Evolutionary conservation across 2,888 invertebrate genomes (phyloP).

Genomic region (Tridacna gigas): DNA sequence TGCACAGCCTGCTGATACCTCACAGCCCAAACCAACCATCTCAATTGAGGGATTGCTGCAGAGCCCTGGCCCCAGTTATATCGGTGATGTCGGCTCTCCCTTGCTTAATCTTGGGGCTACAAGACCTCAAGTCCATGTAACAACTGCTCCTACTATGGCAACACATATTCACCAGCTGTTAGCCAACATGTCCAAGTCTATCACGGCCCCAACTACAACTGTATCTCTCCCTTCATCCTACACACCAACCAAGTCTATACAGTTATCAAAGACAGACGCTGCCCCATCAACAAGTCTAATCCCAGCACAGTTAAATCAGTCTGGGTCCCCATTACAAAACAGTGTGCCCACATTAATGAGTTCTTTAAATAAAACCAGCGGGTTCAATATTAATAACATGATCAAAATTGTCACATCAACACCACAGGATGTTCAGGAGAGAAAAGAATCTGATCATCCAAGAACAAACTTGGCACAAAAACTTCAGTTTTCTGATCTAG

Average conservation of each 20-base stretch:
- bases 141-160: slow-evolving; percentile 71
- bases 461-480: slow-evolving; percentile 64
- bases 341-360: slow-evolving; percentile 65
- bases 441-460: not conserved
- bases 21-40: slow-evolving; percentile 19
- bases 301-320: slow-evolving; percentile 43
- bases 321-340: slow-evolving; percentile 63
- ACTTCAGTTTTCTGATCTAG: slow-evolving; percentile 76
- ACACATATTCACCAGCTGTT: slow-evolving; percentile 82
- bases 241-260: slow-evolving; percentile 16
- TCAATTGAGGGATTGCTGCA: slow-evolving; percentile 53
- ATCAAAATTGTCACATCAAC: slow-evolving; percentile 40
- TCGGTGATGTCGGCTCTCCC: slow-evolving; percentile 16
- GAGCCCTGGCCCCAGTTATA: slow-evolving; percentile 29
- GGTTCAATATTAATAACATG: slow-evolving; percentile 17
- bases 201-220: not conserved
- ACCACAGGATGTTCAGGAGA: not conserved
- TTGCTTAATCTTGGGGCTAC: slow-evolving; percentile 41
- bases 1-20: not conserved
- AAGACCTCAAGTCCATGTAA: slow-evolving; percentile 71
- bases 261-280: not conserved
- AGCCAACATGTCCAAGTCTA: slow-evolving; percentile 59
- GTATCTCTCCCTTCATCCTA: slow-evolving; percentile 9
- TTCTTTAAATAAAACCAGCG: slow-evolving; percentile 47
- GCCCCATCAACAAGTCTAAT: slow-evolving; percentile 10